These are phyloP conservation scores for Amorpha juglandis DNA, from an alignment of 2,888 invertebrate species.

Conservation along the genomic window DNA sequence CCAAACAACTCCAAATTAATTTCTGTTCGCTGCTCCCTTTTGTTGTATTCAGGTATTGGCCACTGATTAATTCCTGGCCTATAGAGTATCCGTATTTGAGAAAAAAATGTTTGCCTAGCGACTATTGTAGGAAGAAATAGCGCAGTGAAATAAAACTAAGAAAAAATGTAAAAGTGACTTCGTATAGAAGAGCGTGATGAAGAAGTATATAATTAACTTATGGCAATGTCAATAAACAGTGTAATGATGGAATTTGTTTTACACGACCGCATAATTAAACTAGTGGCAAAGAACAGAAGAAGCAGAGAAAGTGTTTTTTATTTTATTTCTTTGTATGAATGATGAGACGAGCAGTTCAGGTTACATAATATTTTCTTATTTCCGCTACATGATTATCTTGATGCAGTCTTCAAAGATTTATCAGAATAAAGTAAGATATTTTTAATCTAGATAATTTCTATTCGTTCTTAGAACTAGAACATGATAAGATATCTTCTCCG, in stretches of 20 bases:
- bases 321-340: no score
- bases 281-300: no score
- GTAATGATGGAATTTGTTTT: no score
- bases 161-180: background rate
- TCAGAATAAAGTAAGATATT: background rate
- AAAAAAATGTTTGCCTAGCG: background rate
- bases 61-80: conserved; percentile 14
- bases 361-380: no score
- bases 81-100: background rate
- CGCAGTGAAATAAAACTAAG: background rate
- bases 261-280: no score
- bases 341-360: no score
- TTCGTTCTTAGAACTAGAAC: background rate
- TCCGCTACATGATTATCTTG: no score
- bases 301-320: no score
- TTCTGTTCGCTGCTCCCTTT: conserved; percentile 37
- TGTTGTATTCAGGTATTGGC: conserved; percentile 38
- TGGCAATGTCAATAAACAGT: no score
- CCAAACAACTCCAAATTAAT: conserved; percentile 31
- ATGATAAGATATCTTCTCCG: background rate
- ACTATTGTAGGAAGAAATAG: background rate
- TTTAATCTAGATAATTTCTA: conserved; percentile 1
- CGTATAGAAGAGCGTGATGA: no score
- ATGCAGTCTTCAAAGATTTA: background rate
- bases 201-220: no score